phyloP scores from a whole-genome alignment of 1,140 invertebrate species.

The Pygmarrhopalites habei region DNA sequence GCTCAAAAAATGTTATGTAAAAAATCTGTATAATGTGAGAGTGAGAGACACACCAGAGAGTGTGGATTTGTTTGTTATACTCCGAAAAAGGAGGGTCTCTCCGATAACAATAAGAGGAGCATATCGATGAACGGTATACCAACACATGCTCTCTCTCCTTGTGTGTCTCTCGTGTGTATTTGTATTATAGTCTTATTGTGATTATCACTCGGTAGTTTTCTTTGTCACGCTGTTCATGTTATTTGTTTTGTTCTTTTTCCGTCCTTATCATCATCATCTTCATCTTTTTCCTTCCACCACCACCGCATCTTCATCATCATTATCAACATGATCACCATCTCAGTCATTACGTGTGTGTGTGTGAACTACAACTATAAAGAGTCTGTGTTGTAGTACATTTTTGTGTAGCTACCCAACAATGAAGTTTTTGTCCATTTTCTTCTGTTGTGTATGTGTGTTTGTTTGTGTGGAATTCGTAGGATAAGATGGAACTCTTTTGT shows the following conservation, averaged over 20 bases:
- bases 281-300: no score
- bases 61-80: no score
- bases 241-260: slow-evolving; percentile 5
- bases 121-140: no score
- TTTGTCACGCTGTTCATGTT: slow-evolving; percentile 11
- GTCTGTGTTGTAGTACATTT: no score
- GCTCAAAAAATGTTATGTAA: no score
- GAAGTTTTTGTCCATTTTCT: neutral
- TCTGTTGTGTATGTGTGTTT: neutral
- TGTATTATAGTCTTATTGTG: neutral
- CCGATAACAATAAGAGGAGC: no score
- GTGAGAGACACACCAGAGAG: no score
- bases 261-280: slow-evolving; percentile 5
- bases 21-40: no score
- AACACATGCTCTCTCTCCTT: no score
- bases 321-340: neutral
- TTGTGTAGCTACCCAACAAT: neutral
- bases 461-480: neutral
- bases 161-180: neutral
- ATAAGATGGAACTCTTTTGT: neutral
- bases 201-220: neutral
- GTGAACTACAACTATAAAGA: neutral
- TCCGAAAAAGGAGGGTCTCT: no score
- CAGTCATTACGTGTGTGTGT: slow-evolving; percentile 5
- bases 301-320: slow-evolving; percentile 7